Evolutionary conservation across 2,888 invertebrate species (phyloP).

Genomic region (Clostera curtula): DNA sequence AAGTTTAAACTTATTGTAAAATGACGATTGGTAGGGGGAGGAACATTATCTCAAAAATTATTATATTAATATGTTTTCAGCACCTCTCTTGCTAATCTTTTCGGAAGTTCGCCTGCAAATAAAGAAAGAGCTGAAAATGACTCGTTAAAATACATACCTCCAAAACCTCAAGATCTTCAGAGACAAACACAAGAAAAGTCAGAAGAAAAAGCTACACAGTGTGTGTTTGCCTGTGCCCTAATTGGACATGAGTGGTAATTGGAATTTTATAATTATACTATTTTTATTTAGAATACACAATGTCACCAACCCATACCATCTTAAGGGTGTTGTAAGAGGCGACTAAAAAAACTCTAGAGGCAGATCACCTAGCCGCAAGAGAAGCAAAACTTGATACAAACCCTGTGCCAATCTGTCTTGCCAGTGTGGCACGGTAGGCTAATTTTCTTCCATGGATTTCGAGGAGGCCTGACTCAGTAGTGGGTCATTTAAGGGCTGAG

Average conservation of each 20-base stretch:
- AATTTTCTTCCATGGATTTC: too few species aligned
- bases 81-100: constrained; percentile 56
- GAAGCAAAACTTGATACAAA: too few species aligned
- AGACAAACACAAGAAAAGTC: constrained; percentile 30
- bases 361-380: too few species aligned
- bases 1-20: constrained; percentile 9
- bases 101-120: constrained; percentile 28
- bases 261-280: constrained; percentile 2
- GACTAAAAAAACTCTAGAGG: too few species aligned
- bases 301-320: too few species aligned
- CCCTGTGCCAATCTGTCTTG: too few species aligned
- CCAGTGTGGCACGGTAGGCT: too few species aligned
- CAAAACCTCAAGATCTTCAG: constrained; percentile 29
- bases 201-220: constrained; percentile 38
- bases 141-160: constrained; percentile 53
- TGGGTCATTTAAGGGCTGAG: too few species aligned
- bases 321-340: too few species aligned
- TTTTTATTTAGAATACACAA: too few species aligned
- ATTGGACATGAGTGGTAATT: constrained; percentile 57
- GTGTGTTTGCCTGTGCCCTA: constrained; percentile 49
- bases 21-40: background rate
- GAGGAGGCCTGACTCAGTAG: too few species aligned
- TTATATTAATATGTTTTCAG: constrained; percentile 29
- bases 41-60: background rate
- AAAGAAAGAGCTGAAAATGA: constrained; percentile 34